Conservation (phyloP, 2,888 invertebrate species). For the Hartigia nigra region DNA sequence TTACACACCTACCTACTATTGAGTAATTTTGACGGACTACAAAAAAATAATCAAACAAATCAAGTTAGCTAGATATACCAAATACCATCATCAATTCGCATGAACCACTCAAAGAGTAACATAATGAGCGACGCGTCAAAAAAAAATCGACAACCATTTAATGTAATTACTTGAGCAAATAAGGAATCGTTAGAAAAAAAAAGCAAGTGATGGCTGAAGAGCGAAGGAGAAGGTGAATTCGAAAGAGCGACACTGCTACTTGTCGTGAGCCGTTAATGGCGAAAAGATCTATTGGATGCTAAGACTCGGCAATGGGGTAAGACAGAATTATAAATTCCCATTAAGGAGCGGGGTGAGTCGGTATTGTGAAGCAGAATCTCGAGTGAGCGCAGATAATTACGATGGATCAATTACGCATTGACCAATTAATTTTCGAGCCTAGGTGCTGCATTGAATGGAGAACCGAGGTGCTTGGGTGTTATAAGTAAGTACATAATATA, state of each 20-base stretch:
- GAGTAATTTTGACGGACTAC: neutral
- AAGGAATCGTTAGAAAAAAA: neutral
- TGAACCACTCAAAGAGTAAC: neutral
- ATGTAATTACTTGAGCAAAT: neutral
- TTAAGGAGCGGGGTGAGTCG: neutral
- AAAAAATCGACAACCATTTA: neutral
- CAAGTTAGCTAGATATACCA: neutral
- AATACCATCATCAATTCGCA: neutral
- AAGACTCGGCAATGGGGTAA: neutral
- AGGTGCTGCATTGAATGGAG: neutral
- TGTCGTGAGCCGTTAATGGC: neutral
- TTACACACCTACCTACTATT: neutral
- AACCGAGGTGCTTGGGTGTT: neutral
- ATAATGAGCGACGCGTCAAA: neutral
- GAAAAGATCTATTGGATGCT: neutral
- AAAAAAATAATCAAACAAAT: neutral
- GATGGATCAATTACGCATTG: slow-evolving; percentile 35
- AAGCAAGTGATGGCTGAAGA: neutral
- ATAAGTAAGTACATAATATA: slow-evolving; percentile 8
- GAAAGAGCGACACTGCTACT: neutral
- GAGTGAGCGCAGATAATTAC: slow-evolving; percentile 27
- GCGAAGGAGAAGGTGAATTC: neutral
- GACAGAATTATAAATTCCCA: slow-evolving; percentile 6
- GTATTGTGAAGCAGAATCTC: neutral
- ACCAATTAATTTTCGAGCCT: slow-evolving; percentile 31